A percentile compares a stretch with the other conserved stretches of the same genome.
These are phyloP conservation scores for Atherix ibis DNA, from an alignment of 2,888 invertebrate species.

Conservation along the genomic window DNA sequence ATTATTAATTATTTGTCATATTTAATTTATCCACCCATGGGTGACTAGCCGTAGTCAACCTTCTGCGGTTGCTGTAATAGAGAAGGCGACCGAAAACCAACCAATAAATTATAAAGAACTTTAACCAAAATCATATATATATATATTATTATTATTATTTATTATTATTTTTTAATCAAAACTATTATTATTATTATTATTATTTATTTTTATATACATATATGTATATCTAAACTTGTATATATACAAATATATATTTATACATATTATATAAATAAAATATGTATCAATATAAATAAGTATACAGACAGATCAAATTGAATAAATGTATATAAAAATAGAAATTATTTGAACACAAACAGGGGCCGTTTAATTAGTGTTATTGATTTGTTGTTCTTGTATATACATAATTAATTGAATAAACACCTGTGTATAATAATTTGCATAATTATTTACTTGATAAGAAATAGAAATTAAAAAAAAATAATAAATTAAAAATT, in stretches of 20 bases:
- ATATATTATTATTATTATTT: constrained; percentile 8
- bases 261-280: neutral
- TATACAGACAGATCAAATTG: no score
- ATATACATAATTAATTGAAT: no score
- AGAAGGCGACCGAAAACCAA: constrained; percentile 57
- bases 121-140: constrained; percentile 10
- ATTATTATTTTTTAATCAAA: constrained; percentile 4
- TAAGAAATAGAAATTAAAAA: no score
- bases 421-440: no score
- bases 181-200: constrained; percentile 8
- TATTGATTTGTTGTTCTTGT: constrained; percentile 8
- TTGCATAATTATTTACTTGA: no score
- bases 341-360: constrained; percentile 15
- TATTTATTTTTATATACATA: constrained; percentile 2
- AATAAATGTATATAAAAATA: no score
- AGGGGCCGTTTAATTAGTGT: constrained; percentile 16
- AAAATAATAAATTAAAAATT: no score
- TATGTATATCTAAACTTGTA: constrained; percentile 4
- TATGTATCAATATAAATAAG: no score
- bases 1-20: constrained; percentile 1
- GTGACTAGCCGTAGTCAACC: constrained; percentile 37
- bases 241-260: neutral
- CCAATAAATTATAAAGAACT: constrained; percentile 21
- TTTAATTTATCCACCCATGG: constrained; percentile 13
- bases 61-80: constrained; percentile 71